Evolutionary conservation across 2,113 vertebrate species (phyloP), one percentile per base, ranked within the genome.

Genomic region (Nansenia antarctica): DNA sequence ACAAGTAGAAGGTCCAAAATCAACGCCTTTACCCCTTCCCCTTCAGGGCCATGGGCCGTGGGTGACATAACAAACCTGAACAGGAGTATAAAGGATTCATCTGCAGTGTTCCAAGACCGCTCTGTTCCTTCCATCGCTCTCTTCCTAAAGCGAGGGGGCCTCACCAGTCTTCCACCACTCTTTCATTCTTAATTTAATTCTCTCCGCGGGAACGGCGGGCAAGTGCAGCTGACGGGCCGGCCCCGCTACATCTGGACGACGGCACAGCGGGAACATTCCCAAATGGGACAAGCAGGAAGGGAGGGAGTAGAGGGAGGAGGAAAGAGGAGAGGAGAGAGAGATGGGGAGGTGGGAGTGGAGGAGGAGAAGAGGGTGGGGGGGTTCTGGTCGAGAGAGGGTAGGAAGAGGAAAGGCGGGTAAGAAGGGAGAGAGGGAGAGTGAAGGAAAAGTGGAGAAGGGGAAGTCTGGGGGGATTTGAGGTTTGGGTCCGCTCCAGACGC

Each of bases 241-340:
- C 26, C 31, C 53, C 5, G 9, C 54, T 67, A 79, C 80, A 80
- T 88, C 81, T 82, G 77, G 81, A 87, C 73, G 64, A 59, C 29
- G 35, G 27, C 54, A 2, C 53, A 35, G 72, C 63, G 67, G 73
- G 67, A 65, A 49, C 78, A 74, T 57, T 67, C 70, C 75, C 62
- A 62, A 72, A 65, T 24, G 22, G 54, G 58, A 67, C 29, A 32
- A 34, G 34, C 11, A 9, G 55, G 39, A 78, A 5, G 20, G 58
- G 57, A 82, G 72, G 31, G 58, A 68, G 24, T 58, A 67, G 79
- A 20, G 78, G 57, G 64, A 15, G 54, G 54, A 31, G 54, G 14
- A 15, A 15, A 32, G 30, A 30, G 18, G 11, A 15, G 30, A 31
- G 9, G 8, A 11, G 18, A 18, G 26, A 18, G 22, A 14, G 58